These are phyloP conservation scores for Speoplatyrhinus poulsoni DNA, from an alignment of 2,113 vertebrate species.

Conservation along the genomic window DNA sequence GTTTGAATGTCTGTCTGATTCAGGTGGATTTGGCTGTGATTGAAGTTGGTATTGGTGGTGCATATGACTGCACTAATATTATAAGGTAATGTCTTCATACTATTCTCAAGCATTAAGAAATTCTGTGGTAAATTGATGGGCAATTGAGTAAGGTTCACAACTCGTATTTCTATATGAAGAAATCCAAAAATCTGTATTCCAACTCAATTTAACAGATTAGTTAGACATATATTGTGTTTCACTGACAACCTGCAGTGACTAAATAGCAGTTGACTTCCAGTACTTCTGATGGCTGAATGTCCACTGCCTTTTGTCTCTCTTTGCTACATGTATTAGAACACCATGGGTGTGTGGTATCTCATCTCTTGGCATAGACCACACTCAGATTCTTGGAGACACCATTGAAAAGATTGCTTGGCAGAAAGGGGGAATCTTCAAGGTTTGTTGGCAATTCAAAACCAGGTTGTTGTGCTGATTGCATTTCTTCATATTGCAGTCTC, in stretches of 20 bases:
- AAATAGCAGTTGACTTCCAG: neutral
- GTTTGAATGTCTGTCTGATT: neutral
- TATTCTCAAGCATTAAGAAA: neutral
- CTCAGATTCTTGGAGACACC: constrained; percentile 90
- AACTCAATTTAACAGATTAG: no score
- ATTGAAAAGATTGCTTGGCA: constrained; percentile 97
- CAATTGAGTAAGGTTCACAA: neutral
- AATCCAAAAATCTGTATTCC: no score
- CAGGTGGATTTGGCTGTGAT: constrained; percentile 78
- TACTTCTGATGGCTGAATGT: neutral
- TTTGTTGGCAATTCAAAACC: constrained; percentile 45
- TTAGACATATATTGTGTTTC: no score
- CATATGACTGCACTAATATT: constrained; percentile 96
- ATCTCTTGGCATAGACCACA: constrained; percentile 92
- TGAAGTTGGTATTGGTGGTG: constrained; percentile 94
- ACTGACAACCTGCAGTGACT: no score
- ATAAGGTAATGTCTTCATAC: constrained; percentile 76
- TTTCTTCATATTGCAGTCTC: no score
- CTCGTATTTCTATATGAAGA: no score
- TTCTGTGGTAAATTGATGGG: no score
- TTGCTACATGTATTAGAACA: constrained; percentile 64
- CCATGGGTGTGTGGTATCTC: constrained; percentile 92
- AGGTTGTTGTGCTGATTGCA: neutral
- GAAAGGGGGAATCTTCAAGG: constrained; percentile 98
- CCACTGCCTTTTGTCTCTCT: neutral